Base-by-base conservation (phyloP, 2,888 invertebrate genomes). In the Ethmia dodecea region DNA sequence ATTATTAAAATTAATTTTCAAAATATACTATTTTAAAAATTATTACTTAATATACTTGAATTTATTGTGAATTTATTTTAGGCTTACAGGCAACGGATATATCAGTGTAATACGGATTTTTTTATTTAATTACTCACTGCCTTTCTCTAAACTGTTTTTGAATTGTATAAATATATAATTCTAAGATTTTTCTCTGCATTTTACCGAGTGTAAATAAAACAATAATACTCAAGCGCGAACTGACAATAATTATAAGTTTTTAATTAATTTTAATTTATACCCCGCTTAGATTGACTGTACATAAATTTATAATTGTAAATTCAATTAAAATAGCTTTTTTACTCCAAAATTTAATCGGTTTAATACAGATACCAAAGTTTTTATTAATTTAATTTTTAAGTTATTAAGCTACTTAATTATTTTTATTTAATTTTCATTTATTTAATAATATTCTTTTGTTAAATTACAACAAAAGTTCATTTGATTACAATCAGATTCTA, bases 341-440 rank as follows among this genome's bases (percentile, higher is more conserved):
- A 76, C 70, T 72, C 71, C 72, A 76, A 83, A 79, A 77, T 70
- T 71, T 73, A 78, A 81, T 83, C 79, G 81, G 83, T 79, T 74
- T 77, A 79, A 83, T 76, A 77, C 75, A 75, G 67, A 86, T 86
- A 83, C 86, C 86, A 86, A 86, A 86, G 86, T 86, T 83, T n/a
- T 79, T 76, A 73, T 71, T 79, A 79, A 76, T 80, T 76, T 77
- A 71, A 75, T 68, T 66, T 62, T 70, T 81, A 78, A 77, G 69
- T 75, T 81, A 68, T 73, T 80, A 75, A 76, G 72, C 70, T 70
- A 71, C 55, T 72, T 73, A 64, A 56, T 64, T 59, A 67, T 67
- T 66, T 60, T 66, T 60, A 63, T 31, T 22, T 26, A 6, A 26
- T 26, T 65, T 58, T 58, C 60, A 64, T 65, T 64, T 22, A 22